phyloP scores from a whole-genome alignment of 2,888 invertebrate species.

The Drosophila multiciliata region DNA sequence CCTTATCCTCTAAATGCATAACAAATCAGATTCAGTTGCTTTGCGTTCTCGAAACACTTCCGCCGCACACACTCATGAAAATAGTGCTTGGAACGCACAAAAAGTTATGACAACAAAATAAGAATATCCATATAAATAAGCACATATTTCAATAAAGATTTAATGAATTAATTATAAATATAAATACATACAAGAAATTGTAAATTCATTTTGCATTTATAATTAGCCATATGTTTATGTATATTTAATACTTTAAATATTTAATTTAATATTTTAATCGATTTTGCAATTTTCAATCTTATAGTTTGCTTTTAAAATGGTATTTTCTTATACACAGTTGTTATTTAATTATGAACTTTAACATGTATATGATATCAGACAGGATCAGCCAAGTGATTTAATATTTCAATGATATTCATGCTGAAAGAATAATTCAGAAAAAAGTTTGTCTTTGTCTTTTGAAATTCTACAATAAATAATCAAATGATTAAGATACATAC shows the following conservation, averaged over 20 bases:
- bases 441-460: neutral
- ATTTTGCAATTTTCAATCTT: neutral
- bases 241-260: neutral
- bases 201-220: neutral
- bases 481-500: neutral
- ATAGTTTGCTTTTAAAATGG: too few relatives aligned
- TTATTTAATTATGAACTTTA: too few relatives aligned
- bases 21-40: conserved; percentile 91
- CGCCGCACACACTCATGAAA: conserved; percentile 88
- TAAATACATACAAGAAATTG: neutral
- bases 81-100: conserved; percentile 89
- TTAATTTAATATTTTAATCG: neutral
- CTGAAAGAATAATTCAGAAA: neutral
- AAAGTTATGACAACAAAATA: conserved; percentile 49
- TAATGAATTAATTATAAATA: conserved; percentile 9
- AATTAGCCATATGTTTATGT: neutral
- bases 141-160: neutral
- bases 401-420: neutral
- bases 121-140: neutral
- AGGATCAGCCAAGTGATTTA: too few relatives aligned
- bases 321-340: too few relatives aligned
- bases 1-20: conserved; percentile 91
- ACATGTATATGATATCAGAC: too few relatives aligned
- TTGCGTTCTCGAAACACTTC: conserved; percentile 87
- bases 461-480: too few relatives aligned